These are phyloP conservation scores for Sitta carolinensis DNA, from an alignment of 2,797 vertebrate species.

Conservation along the genomic window DNA sequence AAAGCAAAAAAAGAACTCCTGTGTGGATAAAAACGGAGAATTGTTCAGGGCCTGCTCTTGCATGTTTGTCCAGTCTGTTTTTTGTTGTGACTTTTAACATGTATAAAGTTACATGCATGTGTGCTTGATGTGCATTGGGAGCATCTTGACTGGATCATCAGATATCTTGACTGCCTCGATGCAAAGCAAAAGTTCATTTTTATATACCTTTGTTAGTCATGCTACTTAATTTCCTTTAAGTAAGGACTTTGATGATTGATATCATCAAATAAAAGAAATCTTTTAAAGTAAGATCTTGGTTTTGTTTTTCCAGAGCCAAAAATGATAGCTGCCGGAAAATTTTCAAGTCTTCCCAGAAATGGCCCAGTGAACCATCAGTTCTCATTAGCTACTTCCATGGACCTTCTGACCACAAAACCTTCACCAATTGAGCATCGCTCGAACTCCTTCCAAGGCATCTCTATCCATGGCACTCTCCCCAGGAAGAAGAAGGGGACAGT, in stretches of 20 bases:
- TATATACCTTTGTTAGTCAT: not conserved
- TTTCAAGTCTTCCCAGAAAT: constrained; percentile 90
- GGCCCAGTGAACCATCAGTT: constrained; percentile 83
- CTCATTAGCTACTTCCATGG: constrained; percentile 90
- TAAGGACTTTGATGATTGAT: not conserved
- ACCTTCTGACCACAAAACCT: constrained; percentile 87
- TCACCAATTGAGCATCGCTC: constrained; percentile 68
- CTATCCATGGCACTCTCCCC: constrained; percentile 94
- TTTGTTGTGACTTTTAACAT: not conserved
- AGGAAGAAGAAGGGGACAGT: constrained; percentile 86
- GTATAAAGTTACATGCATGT: rapidly evolving
- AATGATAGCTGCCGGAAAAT: constrained; percentile 95
- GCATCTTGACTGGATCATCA: not conserved
- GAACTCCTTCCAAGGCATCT: constrained; percentile 82
- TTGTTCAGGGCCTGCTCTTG: not conserved
- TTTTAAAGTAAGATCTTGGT: not conserved
- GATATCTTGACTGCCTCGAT: not conserved
- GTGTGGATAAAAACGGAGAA: not conserved
- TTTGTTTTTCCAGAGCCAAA: constrained; percentile 78
- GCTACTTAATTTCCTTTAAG: not conserved
- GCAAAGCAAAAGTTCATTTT: not conserved
- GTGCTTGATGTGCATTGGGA: not conserved
- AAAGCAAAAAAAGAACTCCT: not conserved
- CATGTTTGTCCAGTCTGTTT: not conserved
- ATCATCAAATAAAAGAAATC: too few relatives aligned